Evolutionary conservation across 2,113 vertebrate genomes (phyloP).

Genomic region (Tupaia tana): DNA sequence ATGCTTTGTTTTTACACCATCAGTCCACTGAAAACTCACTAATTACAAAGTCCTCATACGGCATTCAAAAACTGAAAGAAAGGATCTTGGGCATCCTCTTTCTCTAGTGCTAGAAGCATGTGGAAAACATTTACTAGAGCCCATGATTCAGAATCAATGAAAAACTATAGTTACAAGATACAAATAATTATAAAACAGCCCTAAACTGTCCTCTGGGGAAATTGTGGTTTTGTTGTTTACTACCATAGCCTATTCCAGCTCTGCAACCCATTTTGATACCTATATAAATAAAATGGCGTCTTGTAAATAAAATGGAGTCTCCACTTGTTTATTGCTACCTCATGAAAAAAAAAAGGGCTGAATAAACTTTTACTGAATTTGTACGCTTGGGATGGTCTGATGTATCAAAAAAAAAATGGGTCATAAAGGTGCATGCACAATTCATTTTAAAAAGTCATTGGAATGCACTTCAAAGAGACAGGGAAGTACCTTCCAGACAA

Average conservation of each 20-base stretch:
- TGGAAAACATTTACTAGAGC: not conserved
- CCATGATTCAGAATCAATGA: not conserved
- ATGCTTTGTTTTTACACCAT: not conserved
- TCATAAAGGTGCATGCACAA: not conserved
- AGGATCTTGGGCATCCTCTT: not conserved
- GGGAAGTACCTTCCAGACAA: not conserved
- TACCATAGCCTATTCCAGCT: conserved; percentile 1
- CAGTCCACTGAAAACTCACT: not conserved
- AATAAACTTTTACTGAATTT: conserved; percentile 46
- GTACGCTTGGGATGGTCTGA: not conserved
- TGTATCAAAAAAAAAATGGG: not conserved
- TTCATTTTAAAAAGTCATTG: conserved; percentile 30
- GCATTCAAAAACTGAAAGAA: conserved; percentile 1
- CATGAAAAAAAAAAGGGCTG: not conserved
- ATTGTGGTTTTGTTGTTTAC: not conserved
- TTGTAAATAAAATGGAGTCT: conserved; percentile 19
- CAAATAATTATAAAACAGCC: not conserved
- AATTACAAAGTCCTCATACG: not conserved
- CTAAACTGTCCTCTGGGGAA: not conserved
- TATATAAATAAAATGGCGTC: not conserved
- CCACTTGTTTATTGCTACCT: not conserved
- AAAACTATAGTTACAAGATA: not conserved
- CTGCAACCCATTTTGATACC: conserved; percentile 46
- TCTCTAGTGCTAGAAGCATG: not conserved
- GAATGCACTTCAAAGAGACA: not conserved